Percentiles rank a stretch among this genome's conserved stretches.
phyloP scores from a whole-genome alignment of 2,888 invertebrate genomes.

The Brenthis ino region DNA sequence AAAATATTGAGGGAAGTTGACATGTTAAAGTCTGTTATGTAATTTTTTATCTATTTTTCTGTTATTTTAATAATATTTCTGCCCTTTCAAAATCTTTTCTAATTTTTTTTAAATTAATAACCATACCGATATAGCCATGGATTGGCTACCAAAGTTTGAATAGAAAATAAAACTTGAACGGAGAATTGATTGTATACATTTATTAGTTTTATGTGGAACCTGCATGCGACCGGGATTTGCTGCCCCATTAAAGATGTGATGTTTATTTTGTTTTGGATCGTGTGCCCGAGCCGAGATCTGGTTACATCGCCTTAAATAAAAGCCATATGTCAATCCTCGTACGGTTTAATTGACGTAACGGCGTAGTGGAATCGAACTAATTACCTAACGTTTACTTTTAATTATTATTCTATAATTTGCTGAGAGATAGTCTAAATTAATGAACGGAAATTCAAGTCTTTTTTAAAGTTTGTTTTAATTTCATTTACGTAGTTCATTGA shows the following conservation, averaged over 20 bases:
- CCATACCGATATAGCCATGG: too few relatives aligned
- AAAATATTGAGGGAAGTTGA: too few relatives aligned
- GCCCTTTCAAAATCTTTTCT: too few relatives aligned
- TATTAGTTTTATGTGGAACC: conserved; percentile 74
- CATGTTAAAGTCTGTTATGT: too few relatives aligned
- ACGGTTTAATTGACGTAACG: conserved; percentile 55
- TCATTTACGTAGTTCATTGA: too few relatives aligned
- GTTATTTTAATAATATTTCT: too few relatives aligned
- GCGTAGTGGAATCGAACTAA: conserved; percentile 39
- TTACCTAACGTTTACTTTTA: conserved; percentile 38
- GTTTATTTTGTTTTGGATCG: conserved; percentile 58
- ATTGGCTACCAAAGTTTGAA: background rate
- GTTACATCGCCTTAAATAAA: conserved; percentile 52
- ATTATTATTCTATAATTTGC: conserved; percentile 48
- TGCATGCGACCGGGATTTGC: conserved; percentile 66
- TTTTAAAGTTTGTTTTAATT: conserved; percentile 10
- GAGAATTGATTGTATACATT: conserved; percentile 74
- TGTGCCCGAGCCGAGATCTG: conserved; percentile 37
- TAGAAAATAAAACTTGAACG: conserved; percentile 27
- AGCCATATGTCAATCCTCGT: conserved; percentile 68
- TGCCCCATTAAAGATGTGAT: conserved; percentile 61
- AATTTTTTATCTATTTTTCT: too few relatives aligned
- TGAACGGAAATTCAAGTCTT: conserved; percentile 28
- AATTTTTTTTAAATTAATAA: too few relatives aligned
- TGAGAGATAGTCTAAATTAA: conserved; percentile 31